Evolutionary conservation across 2,888 invertebrate genomes (phyloP).

Genomic region (Idaea straminata): DNA sequence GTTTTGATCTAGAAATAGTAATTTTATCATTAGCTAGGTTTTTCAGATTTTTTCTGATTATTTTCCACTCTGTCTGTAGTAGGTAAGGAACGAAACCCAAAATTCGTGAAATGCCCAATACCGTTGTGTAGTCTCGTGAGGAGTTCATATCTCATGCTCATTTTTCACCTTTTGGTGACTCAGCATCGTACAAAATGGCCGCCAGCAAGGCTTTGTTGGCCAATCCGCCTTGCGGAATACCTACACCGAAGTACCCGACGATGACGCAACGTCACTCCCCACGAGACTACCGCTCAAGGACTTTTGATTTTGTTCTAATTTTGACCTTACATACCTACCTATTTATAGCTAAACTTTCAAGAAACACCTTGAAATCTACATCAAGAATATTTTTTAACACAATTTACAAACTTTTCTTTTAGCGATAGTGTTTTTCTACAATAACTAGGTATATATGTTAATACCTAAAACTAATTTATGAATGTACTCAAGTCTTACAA

Average conservation of each 20-base stretch:
- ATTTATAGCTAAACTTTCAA: slow-evolving; percentile 37
- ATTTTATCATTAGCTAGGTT: slow-evolving; percentile 31
- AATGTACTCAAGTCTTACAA: slow-evolving; percentile 67
- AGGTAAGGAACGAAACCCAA: slow-evolving; percentile 73
- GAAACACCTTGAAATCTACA: slow-evolving; percentile 4
- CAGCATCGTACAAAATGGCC: slow-evolving; percentile 84
- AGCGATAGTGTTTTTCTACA: slow-evolving; percentile 16
- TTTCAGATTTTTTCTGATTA: slow-evolving; percentile 40
- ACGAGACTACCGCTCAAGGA: slow-evolving; percentile 79
- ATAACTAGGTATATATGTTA: slow-evolving; percentile 9
- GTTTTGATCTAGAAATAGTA: slow-evolving; percentile 15
- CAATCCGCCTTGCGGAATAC: slow-evolving; percentile 57
- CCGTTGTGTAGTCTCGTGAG: slow-evolving; percentile 81
- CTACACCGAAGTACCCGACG: slow-evolving; percentile 44
- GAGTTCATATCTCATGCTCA: slow-evolving; percentile 79
- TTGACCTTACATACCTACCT: slow-evolving; percentile 36
- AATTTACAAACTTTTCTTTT: slow-evolving; percentile 4
- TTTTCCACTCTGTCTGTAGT: slow-evolving; percentile 52
- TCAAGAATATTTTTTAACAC: slow-evolving; percentile 7
- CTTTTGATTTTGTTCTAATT: slow-evolving; percentile 69
- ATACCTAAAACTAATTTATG: slow-evolving; percentile 67
- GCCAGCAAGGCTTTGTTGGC: slow-evolving; percentile 76
- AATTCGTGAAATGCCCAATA: slow-evolving; percentile 81
- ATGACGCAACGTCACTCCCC: slow-evolving; percentile 75
- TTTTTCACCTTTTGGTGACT: slow-evolving; percentile 83